Base-by-base conservation (phyloP, 2,888 invertebrate species). In the Drosophila peninsularis region DNA sequence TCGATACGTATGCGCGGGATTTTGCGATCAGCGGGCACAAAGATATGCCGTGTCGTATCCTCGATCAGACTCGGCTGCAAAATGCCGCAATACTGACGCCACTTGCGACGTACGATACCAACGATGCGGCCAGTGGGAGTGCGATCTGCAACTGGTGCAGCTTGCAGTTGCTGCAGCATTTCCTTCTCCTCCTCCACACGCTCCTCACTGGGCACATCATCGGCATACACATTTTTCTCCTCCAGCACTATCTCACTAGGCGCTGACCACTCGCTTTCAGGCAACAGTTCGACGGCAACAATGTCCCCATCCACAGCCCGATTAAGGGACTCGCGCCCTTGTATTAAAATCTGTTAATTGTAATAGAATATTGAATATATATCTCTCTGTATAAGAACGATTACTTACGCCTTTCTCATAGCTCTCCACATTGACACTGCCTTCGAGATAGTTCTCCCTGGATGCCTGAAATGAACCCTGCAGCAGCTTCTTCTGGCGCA, bases 1-100 rank as follows among this genome's bases (percentile, higher is more conserved):
- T 99, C 99, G 57, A 99, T 98, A 34, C 98, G 94, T 45, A 99
- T 96, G 91, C 98, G 96, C 0, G 99, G 99, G 66, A 99, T 97
- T 78, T 97, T 96, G 68, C 96, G 95, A 91, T 99, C 99, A 0
- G 99, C 97, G 24, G 99, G 98, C 2, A 98, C 95, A 93, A 99
- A 99, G 3, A 99, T 93, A 91, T 99, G 98, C 24, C 96, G 94
- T 0, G 94, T 94, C 0, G 95, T 94, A 45, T 95, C 95, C 91
- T 94, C 94, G 44, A 96, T 93, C 21, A 94, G 94, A 89, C 95
- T 96, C 0, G 96, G 95, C 91, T 97, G 95, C 61, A 99, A 92
- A 81, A 99, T 98, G 14, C 99, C 99, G 93, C 99, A 99, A 92
- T 99, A 99, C 90, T 98, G 99, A 42, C 98, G 94, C 98, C 99